A percentile compares a stretch with the other conserved stretches of the same genome.
Conservation (phyloP, 2,797 vertebrate species). For the Bufotes viridis region DNA sequence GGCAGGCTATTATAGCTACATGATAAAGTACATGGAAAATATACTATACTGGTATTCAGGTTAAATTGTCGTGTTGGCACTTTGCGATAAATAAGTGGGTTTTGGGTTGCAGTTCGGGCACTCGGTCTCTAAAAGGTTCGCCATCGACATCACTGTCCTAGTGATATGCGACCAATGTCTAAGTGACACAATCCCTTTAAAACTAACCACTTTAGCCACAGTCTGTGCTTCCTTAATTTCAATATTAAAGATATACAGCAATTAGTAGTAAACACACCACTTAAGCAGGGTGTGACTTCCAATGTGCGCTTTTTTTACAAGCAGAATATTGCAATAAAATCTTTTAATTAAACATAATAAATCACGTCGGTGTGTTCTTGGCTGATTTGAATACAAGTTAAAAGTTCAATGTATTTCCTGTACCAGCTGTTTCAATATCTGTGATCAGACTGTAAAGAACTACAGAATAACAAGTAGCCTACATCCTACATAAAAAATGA, state of each 20-base stretch:
- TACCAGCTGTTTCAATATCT: background rate
- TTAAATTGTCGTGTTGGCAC: too few relatives aligned
- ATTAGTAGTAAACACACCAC: slow-evolving; percentile 23
- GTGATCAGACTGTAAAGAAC: background rate
- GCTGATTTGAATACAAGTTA: background rate
- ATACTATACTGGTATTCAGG: too few relatives aligned
- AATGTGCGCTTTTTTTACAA: slow-evolving; percentile 16
- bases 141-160: too few relatives aligned
- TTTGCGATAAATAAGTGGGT: too few relatives aligned
- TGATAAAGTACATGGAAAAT: too few relatives aligned
- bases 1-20: too few relatives aligned
- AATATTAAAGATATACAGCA: background rate
- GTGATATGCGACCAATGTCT: too few relatives aligned
- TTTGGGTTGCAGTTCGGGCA: too few relatives aligned
- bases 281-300: slow-evolving; percentile 2
- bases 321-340: slow-evolving; percentile 14
- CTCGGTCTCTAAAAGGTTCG: too few relatives aligned
- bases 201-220: background rate
- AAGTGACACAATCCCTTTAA: too few relatives aligned
- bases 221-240: background rate
- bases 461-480: too few relatives aligned
- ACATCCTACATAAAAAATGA: background rate
- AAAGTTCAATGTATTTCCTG: background rate
- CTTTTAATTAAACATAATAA: slow-evolving; percentile 32
- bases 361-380: background rate